phyloP scores from a whole-genome alignment of 1,140 invertebrate species.

The Monomorium pharaonis region DNA sequence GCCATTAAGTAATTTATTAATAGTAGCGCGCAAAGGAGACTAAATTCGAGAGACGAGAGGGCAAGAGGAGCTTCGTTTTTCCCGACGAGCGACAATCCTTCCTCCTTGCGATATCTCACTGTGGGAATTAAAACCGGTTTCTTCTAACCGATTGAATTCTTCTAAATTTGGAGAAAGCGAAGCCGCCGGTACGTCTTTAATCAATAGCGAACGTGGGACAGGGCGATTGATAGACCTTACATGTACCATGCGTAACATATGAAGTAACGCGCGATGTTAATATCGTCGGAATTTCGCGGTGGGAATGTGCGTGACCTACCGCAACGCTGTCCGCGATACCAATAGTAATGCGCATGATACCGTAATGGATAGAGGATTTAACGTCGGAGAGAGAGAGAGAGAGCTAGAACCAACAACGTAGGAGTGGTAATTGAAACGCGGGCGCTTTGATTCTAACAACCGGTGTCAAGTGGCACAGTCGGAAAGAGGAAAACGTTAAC shows the following conservation, averaged over 20 bases:
- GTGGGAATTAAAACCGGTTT: background rate
- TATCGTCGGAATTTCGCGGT: conserved; percentile 1
- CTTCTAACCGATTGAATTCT: background rate
- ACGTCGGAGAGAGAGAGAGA: background rate
- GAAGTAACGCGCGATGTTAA: too few species aligned
- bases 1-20: conserved; percentile 3
- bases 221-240: background rate
- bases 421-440: conserved; percentile 13
- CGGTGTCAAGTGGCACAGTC: background rate
- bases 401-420: background rate
- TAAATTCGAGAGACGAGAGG: background rate
- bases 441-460: background rate
- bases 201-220: background rate
- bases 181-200: background rate
- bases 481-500: background rate
- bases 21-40: background rate
- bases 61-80: background rate
- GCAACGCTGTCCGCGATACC: conserved; percentile 30
- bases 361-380: conserved; percentile 33
- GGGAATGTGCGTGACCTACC: conserved; percentile 31
- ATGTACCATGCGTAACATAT: background rate
- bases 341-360: conserved; percentile 17
- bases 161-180: conserved; percentile 16
- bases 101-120: background rate
- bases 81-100: background rate